Evolutionary conservation across 1,140 invertebrate genomes (phyloP).

Genomic region (Chelonus insularis): DNA sequence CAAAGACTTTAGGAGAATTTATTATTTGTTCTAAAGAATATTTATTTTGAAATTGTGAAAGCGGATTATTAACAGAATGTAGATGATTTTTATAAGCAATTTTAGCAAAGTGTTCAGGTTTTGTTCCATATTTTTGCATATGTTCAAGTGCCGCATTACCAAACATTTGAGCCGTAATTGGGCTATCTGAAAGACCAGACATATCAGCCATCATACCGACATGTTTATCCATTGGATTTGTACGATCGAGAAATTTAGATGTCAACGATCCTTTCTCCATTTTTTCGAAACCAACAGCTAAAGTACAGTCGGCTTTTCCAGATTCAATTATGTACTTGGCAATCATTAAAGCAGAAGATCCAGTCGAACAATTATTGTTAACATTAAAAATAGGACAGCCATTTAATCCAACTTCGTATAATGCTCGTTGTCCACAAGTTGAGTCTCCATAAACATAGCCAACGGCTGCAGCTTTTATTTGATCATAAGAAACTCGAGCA

Average conservation of each 20-base stretch:
- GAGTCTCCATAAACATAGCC: slow-evolving; percentile 98
- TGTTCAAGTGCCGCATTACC: slow-evolving; percentile 95
- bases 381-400: slow-evolving; percentile 98
- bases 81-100: slow-evolving; percentile 98
- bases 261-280: slow-evolving; percentile 92
- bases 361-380: slow-evolving; percentile 98
- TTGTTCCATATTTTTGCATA: slow-evolving; percentile 97
- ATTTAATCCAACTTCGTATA: slow-evolving; percentile 94
- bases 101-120: slow-evolving; percentile 91
- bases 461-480: slow-evolving; percentile 86
- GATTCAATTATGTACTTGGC: slow-evolving; percentile 90
- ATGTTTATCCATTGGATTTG: slow-evolving; percentile 93
- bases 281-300: slow-evolving; percentile 97
- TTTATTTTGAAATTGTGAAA: slow-evolving; percentile 90
- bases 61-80: slow-evolving; percentile 95
- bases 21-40: slow-evolving; percentile 89
- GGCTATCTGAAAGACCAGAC: slow-evolving; percentile 71
- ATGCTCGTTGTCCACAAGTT: slow-evolving; percentile 89
- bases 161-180: slow-evolving; percentile 94
- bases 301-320: slow-evolving; percentile 81
- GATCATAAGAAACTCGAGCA: slow-evolving; percentile 77
- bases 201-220: slow-evolving; percentile 83
- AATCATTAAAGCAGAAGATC: slow-evolving; percentile 87
- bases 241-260: slow-evolving; percentile 81
- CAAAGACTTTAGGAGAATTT: slow-evolving; percentile 82